Conservation (phyloP, 2,797 vertebrate species). For the Sus cebifrons region DNA sequence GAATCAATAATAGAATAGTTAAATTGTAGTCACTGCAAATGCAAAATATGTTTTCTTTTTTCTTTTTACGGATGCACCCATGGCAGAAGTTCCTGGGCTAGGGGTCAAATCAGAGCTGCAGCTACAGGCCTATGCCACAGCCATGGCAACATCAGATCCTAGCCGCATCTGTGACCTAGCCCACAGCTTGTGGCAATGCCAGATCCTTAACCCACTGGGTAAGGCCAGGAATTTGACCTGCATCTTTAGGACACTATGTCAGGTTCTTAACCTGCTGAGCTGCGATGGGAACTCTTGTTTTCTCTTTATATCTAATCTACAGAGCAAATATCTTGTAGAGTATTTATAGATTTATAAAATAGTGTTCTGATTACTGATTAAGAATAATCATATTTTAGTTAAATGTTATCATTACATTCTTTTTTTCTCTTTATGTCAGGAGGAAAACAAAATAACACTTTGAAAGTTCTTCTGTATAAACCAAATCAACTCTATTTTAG, state of each 20-base stretch:
- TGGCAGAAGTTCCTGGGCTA: no score
- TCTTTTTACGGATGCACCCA: no score
- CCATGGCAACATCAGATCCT: no score
- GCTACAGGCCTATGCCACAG: no score
- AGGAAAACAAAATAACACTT: conserved; percentile 52
- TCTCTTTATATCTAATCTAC: not conserved
- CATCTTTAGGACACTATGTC: no score
- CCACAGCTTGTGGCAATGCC: no score
- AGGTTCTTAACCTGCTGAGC: no score
- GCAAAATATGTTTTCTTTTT: conserved; percentile 43
- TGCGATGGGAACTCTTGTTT: not conserved
- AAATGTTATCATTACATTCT: conserved; percentile 7
- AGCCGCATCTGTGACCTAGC: no score
- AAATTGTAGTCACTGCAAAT: conserved; percentile 42
- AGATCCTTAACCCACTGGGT: no score
- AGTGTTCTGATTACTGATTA: conserved; percentile 63
- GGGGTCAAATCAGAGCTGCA: no score
- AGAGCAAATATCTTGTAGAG: conserved; percentile 6
- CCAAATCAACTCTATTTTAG: conserved; percentile 50
- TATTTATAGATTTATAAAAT: conserved; percentile 13
- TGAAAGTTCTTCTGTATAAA: conserved; percentile 54
- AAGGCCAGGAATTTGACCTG: no score
- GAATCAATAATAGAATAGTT: not conserved
- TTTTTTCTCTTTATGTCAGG: conserved; percentile 45
- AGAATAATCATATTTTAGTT: conserved; percentile 14